phyloP scores from a whole-genome alignment of 2,113 vertebrate species.

The Prietella phreatophila region DNA sequence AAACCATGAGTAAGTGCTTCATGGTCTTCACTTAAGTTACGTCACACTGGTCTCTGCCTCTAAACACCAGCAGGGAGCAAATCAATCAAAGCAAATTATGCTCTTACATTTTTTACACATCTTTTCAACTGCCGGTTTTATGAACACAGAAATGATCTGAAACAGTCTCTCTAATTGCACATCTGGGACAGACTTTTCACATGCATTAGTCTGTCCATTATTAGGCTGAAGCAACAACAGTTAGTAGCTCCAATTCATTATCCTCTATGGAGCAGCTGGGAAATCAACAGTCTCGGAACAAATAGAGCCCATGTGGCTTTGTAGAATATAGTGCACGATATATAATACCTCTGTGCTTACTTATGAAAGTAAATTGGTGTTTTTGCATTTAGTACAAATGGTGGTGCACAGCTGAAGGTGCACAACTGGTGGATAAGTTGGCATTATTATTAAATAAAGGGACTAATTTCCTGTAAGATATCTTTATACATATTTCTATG shows the following conservation, averaged over 20 bases:
- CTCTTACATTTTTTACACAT: constrained; percentile 18
- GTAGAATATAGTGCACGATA: background rate
- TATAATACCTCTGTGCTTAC: background rate
- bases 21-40: background rate
- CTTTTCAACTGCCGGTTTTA: constrained; percentile 1
- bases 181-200: constrained; percentile 5
- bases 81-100: constrained; percentile 35
- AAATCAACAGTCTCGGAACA: background rate
- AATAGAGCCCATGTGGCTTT: background rate
- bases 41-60: background rate
- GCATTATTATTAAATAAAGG: background rate
- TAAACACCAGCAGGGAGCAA: constrained; percentile 9
- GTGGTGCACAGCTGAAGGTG: background rate
- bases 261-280: background rate
- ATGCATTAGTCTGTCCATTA: constrained; percentile 45
- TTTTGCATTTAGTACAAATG: background rate
- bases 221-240: constrained; percentile 21
- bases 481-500: background rate
- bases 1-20: background rate
- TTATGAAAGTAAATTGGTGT: background rate
- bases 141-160: constrained; percentile 9
- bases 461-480: background rate
- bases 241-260: constrained; percentile 17
- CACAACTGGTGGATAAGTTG: background rate
- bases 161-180: constrained; percentile 16